These are phyloP conservation scores for Watsonalla cultraria DNA, from an alignment of 2,888 invertebrate species.

Conservation along the genomic window DNA sequence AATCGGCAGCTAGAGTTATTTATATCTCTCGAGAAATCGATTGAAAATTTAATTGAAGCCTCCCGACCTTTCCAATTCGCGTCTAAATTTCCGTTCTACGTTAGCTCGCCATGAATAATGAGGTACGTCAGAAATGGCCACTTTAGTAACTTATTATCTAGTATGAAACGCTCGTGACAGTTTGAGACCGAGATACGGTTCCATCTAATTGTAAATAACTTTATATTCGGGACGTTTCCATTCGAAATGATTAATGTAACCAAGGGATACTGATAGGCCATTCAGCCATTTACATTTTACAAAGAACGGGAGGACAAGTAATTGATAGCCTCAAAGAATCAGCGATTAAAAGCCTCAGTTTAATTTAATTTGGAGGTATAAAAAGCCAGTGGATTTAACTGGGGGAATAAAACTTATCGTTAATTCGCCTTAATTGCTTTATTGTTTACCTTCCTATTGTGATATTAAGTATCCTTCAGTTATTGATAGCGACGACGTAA, in stretches of 20 bases:
- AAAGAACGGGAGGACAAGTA: constrained; percentile 29
- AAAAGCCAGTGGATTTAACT: constrained; percentile 14
- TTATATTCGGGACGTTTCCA: background rate
- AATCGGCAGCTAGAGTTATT: no score
- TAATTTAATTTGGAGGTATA: constrained; percentile 31
- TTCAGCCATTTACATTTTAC: constrained; percentile 32
- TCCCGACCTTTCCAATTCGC: no score
- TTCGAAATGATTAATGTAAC: constrained; percentile 1
- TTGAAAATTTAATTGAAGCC: no score
- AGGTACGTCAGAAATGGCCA: no score
- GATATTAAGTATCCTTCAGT: no score
- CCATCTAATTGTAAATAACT: background rate
- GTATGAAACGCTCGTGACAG: background rate
- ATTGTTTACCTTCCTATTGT: no score
- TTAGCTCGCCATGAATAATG: no score
- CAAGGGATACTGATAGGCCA: background rate
- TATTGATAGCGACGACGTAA: no score
- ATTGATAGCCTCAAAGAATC: constrained; percentile 31
- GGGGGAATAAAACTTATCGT: constrained; percentile 4
- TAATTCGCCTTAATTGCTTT: background rate
- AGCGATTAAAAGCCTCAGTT: constrained; percentile 24
- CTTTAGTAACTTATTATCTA: background rate
- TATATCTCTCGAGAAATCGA: no score
- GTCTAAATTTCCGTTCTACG: no score
- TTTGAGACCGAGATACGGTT: background rate